These are phyloP conservation scores for Tor tambroides DNA, from an alignment of 2,113 vertebrate species.

Conservation along the genomic window DNA sequence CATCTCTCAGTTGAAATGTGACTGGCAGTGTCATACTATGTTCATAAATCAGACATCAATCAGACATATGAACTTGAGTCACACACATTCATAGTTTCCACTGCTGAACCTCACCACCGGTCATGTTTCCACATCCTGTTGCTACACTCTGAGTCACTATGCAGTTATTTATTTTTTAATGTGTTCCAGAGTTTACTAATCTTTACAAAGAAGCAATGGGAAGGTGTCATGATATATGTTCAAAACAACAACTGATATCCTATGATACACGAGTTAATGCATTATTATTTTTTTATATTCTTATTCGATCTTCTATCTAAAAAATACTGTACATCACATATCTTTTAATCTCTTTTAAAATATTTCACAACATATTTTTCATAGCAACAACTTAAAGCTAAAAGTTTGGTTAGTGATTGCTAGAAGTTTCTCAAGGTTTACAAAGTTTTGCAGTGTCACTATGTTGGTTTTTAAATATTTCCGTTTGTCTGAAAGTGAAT, in stretches of 20 bases:
- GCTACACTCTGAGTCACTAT: not conserved
- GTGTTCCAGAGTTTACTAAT: not conserved
- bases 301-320: too few relatives aligned
- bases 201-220: not conserved
- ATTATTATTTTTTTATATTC: too few relatives aligned
- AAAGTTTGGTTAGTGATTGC: not conserved
- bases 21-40: not conserved
- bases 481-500: not conserved
- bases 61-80: not conserved
- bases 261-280: too few relatives aligned
- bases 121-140: slow-evolving; percentile 1
- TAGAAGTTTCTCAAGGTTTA: not conserved
- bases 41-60: not conserved
- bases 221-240: too few relatives aligned
- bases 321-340: too few relatives aligned
- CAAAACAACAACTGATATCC: too few relatives aligned
- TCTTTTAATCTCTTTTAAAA: too few relatives aligned
- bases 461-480: not conserved
- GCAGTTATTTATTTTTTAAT: not conserved
- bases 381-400: not conserved
- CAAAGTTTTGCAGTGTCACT: not conserved
- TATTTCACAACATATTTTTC: not conserved
- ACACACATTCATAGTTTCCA: not conserved
- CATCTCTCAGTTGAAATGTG: not conserved
- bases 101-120: not conserved